These are phyloP conservation scores for Sialia sialis DNA, from an alignment of 2,113 vertebrate species.

Conservation along the genomic window DNA sequence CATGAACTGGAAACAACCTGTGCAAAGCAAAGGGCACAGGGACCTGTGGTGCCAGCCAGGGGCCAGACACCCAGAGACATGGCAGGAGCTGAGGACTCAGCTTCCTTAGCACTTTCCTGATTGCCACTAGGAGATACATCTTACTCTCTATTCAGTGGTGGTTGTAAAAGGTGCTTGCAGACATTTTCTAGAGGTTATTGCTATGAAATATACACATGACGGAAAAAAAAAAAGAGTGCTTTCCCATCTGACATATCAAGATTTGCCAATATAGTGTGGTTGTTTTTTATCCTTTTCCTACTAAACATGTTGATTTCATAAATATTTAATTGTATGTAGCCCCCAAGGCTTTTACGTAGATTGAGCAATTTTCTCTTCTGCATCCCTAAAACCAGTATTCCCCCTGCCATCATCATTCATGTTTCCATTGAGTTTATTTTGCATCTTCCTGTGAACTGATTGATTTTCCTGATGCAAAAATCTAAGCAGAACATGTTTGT, in stretches of 20 bases:
- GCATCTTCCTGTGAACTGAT: neutral
- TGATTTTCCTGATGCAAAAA: neutral
- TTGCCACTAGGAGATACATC: neutral
- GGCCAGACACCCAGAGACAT: rapidly evolving
- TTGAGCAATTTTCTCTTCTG: neutral
- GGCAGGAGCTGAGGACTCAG: neutral
- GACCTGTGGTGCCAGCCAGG: neutral
- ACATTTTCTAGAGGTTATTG: neutral
- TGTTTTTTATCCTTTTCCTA: neutral
- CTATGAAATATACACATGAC: neutral
- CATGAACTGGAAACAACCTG: neutral
- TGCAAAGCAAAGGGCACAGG: neutral
- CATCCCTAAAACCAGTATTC: neutral
- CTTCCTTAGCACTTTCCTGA: neutral
- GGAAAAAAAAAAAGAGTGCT: neutral
- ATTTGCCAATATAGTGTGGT: neutral
- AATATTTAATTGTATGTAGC: neutral
- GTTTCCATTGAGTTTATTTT: neutral
- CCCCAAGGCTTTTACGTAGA: neutral
- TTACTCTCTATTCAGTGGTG: neutral
- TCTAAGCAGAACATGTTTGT: neutral
- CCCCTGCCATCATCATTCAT: neutral
- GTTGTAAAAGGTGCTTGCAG: neutral
- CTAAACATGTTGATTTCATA: neutral
- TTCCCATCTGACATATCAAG: neutral